A percentile compares a stretch with the other conserved stretches of the same genome.
Conservation (phyloP, 1,140 invertebrate genomes). For the Scaptomyza montana region DNA sequence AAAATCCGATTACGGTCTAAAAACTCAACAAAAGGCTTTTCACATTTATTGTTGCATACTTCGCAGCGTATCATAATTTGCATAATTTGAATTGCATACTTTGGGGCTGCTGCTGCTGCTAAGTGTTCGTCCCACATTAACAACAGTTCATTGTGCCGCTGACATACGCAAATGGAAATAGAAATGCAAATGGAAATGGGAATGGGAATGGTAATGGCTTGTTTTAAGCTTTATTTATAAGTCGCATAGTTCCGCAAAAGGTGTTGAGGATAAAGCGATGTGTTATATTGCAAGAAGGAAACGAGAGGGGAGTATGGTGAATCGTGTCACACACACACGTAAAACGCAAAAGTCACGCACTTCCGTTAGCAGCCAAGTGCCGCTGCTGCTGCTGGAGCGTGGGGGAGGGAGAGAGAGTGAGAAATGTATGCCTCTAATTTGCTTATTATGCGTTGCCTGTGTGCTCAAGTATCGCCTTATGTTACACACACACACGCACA, state of each 20-base stretch:
- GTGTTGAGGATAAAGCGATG: constrained; percentile 17
- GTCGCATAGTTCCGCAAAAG: constrained; percentile 58
- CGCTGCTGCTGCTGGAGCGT: neutral
- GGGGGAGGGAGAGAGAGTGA: constrained; percentile 1
- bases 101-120: constrained; percentile 3
- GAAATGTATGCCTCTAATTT: constrained; percentile 45
- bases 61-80: constrained; percentile 12
- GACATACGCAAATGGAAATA: constrained; percentile 37
- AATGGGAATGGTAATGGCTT: constrained; percentile 23
- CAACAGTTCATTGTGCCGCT: constrained; percentile 58
- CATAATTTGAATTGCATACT: constrained; percentile 33
- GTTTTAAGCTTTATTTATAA: constrained; percentile 53
- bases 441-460: constrained; percentile 49
- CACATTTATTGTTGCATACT: constrained; percentile 18
- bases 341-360: constrained; percentile 78
- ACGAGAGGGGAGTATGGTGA: constrained; percentile 6
- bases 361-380: constrained; percentile 54
- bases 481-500: constrained; percentile 39
- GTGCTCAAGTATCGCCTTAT: constrained; percentile 23
- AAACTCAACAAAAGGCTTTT: too few relatives aligned
- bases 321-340: constrained; percentile 62
- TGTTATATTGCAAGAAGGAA: constrained; percentile 2
- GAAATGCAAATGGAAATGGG: constrained; percentile 18
- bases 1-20: too few relatives aligned
- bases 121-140: constrained; percentile 30